Percentiles rank a stretch among this genome's conserved stretches.
These are phyloP conservation scores for Lutjanus campechanus DNA, from an alignment of 2,797 vertebrate genomes.

Conservation along the genomic window DNA sequence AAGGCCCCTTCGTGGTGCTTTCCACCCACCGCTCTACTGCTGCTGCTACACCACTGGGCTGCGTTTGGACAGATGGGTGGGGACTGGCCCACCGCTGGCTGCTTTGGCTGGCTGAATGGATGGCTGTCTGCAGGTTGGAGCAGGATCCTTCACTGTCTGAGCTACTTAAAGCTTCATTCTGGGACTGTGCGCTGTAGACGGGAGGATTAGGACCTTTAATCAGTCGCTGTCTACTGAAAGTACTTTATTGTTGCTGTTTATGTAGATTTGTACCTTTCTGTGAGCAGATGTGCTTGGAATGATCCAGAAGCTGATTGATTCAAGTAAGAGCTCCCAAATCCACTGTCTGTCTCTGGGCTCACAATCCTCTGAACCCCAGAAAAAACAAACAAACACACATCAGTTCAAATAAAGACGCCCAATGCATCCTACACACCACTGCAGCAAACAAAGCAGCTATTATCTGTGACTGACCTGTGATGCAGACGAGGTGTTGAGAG, in stretches of 20 bases:
- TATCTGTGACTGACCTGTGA: conserved; percentile 67
- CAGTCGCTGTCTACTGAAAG: not conserved
- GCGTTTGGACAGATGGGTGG: conserved; percentile 32
- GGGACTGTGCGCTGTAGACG: conserved; percentile 51
- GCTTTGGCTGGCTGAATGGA: conserved; percentile 54
- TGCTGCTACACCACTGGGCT: conserved; percentile 39
- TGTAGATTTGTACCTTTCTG: conserved; percentile 70
- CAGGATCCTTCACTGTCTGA: conserved; percentile 80
- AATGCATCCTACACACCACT: not conserved
- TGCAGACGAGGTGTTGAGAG: conserved; percentile 50
- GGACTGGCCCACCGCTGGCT: conserved; percentile 24
- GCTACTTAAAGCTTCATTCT: conserved; percentile 58
- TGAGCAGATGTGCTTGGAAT: conserved; percentile 56
- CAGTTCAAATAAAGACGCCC: not conserved
- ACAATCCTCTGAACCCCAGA: conserved; percentile 72
- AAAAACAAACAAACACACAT: conserved; percentile 27
- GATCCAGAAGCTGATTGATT: conserved; percentile 61
- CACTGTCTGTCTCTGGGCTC: conserved; percentile 79
- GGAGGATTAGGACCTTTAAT: not conserved
- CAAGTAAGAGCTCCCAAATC: conserved; percentile 75
- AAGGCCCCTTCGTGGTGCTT: conserved; percentile 65
- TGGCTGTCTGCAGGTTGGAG: conserved; percentile 76
- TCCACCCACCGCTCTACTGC: conserved; percentile 73
- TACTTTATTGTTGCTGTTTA: not conserved
- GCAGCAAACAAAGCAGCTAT: not conserved